Evolutionary conservation across 1,140 invertebrate species (phyloP).

Genomic region (Euborellia annulipes): DNA sequence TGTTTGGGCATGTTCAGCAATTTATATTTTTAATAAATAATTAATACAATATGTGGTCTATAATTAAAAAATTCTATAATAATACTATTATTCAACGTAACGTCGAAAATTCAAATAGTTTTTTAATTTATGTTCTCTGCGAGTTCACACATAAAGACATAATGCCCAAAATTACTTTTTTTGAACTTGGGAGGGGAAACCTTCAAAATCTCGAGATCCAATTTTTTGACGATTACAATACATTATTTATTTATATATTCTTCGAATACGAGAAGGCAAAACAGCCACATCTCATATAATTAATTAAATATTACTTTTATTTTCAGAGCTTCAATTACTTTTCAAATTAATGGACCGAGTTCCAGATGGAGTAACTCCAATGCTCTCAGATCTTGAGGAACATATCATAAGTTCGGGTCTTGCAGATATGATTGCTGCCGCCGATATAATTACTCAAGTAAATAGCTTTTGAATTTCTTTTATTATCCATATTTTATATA

Average conservation of each 20-base stretch:
- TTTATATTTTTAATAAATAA: no score
- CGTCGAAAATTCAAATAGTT: no score
- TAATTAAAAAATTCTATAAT: no score
- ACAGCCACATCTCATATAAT: not conserved
- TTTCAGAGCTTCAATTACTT: slow-evolving; percentile 72
- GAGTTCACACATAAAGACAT: no score
- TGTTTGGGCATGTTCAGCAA: no score
- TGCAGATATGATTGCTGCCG: slow-evolving; percentile 92
- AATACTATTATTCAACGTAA: no score
- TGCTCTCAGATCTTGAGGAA: slow-evolving; percentile 80
- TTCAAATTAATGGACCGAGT: slow-evolving; percentile 90
- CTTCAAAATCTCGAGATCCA: no score
- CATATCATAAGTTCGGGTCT: slow-evolving; percentile 88
- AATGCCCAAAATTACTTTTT: no score
- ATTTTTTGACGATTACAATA: slow-evolving; percentile 4
- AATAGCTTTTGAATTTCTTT: not conserved
- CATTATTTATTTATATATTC: not conserved
- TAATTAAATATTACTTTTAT: slow-evolving; percentile 10
- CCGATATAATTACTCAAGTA: slow-evolving; percentile 81
- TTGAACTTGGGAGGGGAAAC: no score
- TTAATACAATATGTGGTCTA: no score
- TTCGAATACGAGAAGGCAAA: not conserved
- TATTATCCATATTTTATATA: not conserved
- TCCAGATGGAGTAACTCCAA: slow-evolving; percentile 78
- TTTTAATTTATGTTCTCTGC: no score